Percentiles rank a stretch among this genome's conserved stretches.
These are phyloP conservation scores for Florisuga fusca DNA, from an alignment of 2,797 vertebrate species.

Conservation along the genomic window DNA sequence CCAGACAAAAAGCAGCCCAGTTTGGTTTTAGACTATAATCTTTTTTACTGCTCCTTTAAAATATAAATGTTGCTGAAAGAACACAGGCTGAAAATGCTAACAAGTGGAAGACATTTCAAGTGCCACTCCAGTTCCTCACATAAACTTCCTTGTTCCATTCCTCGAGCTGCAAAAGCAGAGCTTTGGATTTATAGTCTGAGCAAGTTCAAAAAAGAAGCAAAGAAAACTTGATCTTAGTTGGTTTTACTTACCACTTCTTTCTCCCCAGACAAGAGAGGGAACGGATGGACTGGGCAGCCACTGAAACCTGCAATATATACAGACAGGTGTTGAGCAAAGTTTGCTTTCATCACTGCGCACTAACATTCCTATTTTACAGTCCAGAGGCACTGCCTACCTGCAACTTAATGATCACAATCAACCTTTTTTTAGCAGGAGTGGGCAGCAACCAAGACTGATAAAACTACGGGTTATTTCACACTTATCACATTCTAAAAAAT, in stretches of 20 bases:
- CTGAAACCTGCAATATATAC: slow-evolving; percentile 77
- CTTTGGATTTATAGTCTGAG: neutral
- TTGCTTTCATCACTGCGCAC: slow-evolving; percentile 75
- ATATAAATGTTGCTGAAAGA: neutral
- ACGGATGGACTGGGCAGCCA: slow-evolving; percentile 61
- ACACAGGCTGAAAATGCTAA: neutral
- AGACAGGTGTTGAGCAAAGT: slow-evolving; percentile 82
- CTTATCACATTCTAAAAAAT: slow-evolving; percentile 61
- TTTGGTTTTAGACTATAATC: neutral
- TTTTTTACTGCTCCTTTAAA: neutral
- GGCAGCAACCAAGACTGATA: slow-evolving; percentile 38
- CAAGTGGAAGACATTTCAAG: slow-evolving; percentile 7
- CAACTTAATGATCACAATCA: slow-evolving; percentile 72
- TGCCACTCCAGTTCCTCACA: neutral
- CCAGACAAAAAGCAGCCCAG: neutral
- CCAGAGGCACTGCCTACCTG: slow-evolving; percentile 79
- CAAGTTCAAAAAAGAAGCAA: neutral
- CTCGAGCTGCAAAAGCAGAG: neutral
- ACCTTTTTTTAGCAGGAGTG: slow-evolving; percentile 48
- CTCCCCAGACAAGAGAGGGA: slow-evolving; percentile 58
- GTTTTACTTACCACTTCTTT: slow-evolving; percentile 78
- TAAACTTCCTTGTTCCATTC: neutral
- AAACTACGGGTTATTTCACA: slow-evolving; percentile 25
- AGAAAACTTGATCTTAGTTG: slow-evolving; percentile 3
- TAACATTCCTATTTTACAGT: slow-evolving; percentile 78